Conservation (phyloP, 2,797 vertebrate species). For the Buphagus erythrorhynchus region DNA sequence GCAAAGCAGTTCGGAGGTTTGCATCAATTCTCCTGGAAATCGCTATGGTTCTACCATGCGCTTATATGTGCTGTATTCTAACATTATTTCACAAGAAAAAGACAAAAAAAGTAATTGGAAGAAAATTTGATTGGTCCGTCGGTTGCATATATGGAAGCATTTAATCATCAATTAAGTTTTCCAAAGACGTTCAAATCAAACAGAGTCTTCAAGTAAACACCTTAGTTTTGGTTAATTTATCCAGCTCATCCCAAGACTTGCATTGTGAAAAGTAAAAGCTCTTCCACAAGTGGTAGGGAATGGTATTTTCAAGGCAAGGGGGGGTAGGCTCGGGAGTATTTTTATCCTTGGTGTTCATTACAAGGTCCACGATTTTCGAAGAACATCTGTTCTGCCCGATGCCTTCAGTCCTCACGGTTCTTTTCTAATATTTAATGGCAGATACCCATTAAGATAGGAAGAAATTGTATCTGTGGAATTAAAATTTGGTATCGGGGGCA, state of each 20-base stretch:
- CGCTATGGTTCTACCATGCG: not conserved
- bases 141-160: not conserved
- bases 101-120: not conserved
- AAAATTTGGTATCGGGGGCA: accelerated
- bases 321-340: not conserved
- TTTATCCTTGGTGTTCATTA: slow-evolving; percentile 10
- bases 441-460: not conserved
- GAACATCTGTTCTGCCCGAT: slow-evolving; percentile 10
- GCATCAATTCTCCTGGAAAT: not conserved
- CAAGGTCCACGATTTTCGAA: not conserved
- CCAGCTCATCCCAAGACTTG: not conserved
- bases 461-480: not conserved
- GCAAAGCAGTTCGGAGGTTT: not conserved
- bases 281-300: not conserved
- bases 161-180: not conserved
- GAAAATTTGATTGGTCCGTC: not conserved
- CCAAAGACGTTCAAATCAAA: not conserved
- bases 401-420: not conserved
- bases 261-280: not conserved
- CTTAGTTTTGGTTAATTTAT: not conserved
- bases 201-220: not conserved
- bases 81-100: not conserved
- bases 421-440: slow-evolving; percentile 3
- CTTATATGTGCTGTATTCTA: not conserved
- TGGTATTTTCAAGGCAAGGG: not conserved